Conservation (phyloP, 2,797 vertebrate species). For the Pipistrellus pipistrellus region DNA sequence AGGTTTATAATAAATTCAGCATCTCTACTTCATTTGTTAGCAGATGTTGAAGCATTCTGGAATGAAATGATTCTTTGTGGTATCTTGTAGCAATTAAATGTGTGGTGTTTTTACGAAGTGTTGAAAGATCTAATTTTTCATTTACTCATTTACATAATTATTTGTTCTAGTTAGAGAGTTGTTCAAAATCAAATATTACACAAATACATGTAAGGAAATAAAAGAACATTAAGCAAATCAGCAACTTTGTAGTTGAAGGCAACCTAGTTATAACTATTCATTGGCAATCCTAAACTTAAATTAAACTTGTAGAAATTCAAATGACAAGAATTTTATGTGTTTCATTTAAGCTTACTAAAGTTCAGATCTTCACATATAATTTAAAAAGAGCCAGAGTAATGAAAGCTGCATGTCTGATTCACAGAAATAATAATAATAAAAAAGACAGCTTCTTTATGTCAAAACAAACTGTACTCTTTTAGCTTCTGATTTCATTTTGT, state of each 20-base stretch:
- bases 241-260: conserved; percentile 62
- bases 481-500: neutral
- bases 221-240: conserved; percentile 82
- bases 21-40: conserved; percentile 82
- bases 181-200: conserved; percentile 80
- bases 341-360: conserved; percentile 74
- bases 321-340: conserved; percentile 73
- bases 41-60: conserved; percentile 84
- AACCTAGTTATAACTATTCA: conserved; percentile 76
- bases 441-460: neutral
- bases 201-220: conserved; percentile 73
- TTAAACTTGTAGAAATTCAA: conserved; percentile 78
- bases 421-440: neutral
- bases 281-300: conserved; percentile 70
- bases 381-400: neutral
- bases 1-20: conserved; percentile 84
- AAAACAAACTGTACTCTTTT: neutral
- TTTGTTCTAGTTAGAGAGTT: conserved; percentile 83
- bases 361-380: conserved; percentile 63
- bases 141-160: conserved; percentile 85
- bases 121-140: conserved; percentile 85
- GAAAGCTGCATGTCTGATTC: neutral
- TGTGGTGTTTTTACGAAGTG: conserved; percentile 79
- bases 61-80: conserved; percentile 82
- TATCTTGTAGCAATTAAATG: conserved; percentile 84